These are phyloP conservation scores for Agrotis ipsilon DNA, from an alignment of 2,888 invertebrate species.

Conservation along the genomic window DNA sequence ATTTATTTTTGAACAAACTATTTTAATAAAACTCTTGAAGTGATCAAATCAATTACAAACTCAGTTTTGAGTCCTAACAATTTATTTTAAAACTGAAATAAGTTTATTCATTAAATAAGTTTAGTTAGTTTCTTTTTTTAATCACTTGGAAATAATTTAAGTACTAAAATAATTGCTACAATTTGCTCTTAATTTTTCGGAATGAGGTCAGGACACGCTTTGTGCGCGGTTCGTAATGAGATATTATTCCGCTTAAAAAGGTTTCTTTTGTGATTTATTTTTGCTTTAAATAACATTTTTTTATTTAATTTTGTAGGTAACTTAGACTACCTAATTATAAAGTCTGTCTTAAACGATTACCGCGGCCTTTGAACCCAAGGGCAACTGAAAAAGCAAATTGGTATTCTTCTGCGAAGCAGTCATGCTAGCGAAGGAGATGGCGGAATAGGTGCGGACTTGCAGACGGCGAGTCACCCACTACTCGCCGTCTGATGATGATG, in stretches of 20 bases:
- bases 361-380: no score
- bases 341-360: no score
- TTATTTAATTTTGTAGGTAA: neutral
- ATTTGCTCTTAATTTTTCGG: conserved; percentile 20
- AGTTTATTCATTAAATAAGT: conserved; percentile 54
- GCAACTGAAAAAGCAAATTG: no score
- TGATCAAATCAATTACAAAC: conserved; percentile 52
- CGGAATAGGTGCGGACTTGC: no score
- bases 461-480: no score
- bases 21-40: conserved; percentile 34
- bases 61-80: conserved; percentile 33
- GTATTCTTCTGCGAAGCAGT: no score
- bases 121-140: conserved; percentile 27
- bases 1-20: neutral
- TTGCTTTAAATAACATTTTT: conserved; percentile 8
- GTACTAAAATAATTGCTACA: conserved; percentile 41
- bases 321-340: no score
- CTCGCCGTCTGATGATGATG: no score
- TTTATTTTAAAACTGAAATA: conserved; percentile 37
- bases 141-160: conserved; percentile 24
- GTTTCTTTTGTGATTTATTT: conserved; percentile 38
- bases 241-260: conserved; percentile 44
- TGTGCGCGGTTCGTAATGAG: conserved; percentile 44
- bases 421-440: no score
- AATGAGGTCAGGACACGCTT: conserved; percentile 38